A percentile compares a stretch with the other conserved stretches of the same genome.
Conservation (phyloP, 2,797 vertebrate genomes). For the Carduelis carduelis region DNA sequence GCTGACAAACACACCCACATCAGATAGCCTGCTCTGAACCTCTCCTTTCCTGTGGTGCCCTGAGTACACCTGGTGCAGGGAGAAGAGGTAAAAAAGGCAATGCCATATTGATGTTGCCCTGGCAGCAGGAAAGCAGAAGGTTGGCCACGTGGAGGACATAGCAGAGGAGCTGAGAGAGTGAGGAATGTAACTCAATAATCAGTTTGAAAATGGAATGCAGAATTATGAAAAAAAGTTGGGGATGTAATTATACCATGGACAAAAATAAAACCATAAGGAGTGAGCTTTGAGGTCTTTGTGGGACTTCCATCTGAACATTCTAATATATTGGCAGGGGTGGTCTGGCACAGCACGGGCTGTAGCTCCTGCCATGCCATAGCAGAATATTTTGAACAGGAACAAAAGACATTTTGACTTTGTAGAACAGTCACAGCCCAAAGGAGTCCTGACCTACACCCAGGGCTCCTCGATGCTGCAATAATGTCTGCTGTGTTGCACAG, state of each 20-base stretch:
- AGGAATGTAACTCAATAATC: neutral
- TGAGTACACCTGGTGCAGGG: neutral
- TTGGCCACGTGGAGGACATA: accelerated
- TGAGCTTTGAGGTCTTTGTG: neutral
- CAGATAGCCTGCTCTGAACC: neutral
- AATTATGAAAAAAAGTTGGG: neutral
- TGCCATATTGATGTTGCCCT: neutral
- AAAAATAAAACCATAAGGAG: neutral
- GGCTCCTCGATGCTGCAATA: neutral
- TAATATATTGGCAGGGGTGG: neutral
- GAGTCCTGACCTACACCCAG: neutral
- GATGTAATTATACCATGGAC: neutral
- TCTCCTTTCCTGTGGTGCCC: accelerated
- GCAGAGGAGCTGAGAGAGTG: neutral
- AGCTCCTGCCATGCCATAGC: neutral
- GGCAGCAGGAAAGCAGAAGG: neutral
- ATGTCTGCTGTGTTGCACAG: neutral
- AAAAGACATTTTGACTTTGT: neutral
- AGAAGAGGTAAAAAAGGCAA: neutral
- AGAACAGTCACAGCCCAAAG: neutral
- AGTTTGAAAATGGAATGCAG: neutral
- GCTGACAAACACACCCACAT: neutral
- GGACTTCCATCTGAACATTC: neutral
- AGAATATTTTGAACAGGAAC: neutral
- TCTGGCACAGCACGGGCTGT: neutral